Conservation (phyloP, 2,113 vertebrate genomes). For the Poecile atricapillus region DNA sequence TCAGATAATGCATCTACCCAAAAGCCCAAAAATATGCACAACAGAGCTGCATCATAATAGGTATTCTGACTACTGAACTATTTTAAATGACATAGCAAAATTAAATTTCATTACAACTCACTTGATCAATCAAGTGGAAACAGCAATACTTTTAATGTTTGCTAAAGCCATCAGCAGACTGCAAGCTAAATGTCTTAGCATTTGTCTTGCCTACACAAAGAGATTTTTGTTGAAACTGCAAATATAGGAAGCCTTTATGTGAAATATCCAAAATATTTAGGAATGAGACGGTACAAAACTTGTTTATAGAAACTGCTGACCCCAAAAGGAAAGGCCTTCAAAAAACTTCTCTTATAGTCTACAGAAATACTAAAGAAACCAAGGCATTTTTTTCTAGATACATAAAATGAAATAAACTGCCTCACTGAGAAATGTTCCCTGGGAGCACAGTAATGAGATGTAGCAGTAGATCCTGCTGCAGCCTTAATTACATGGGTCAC, state of each 20-base stretch:
- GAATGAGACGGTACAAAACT: neutral
- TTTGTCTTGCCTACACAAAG: neutral
- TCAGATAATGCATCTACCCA: neutral
- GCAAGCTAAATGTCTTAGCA: neutral
- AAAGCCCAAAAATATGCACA: neutral
- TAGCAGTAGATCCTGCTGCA: neutral
- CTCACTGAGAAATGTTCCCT: neutral
- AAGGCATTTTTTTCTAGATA: neutral
- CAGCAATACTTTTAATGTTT: neutral
- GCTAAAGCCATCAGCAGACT: constrained; percentile 3
- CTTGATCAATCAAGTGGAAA: constrained; percentile 53
- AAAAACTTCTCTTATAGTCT: neutral
- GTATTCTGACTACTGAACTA: neutral
- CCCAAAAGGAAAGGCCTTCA: neutral
- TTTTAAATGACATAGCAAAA: neutral
- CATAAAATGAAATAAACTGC: neutral
- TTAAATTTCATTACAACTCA: constrained; percentile 22
- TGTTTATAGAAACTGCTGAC: neutral
- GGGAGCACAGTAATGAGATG: neutral
- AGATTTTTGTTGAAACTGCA: neutral
- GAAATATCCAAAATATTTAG: constrained; percentile 1
- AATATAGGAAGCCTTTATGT: neutral
- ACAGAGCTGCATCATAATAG: neutral
- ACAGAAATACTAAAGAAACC: neutral
- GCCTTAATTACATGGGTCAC: neutral